These are phyloP conservation scores for Lasioglossum calceatum DNA, from an alignment of 2,888 invertebrate species.

Conservation along the genomic window DNA sequence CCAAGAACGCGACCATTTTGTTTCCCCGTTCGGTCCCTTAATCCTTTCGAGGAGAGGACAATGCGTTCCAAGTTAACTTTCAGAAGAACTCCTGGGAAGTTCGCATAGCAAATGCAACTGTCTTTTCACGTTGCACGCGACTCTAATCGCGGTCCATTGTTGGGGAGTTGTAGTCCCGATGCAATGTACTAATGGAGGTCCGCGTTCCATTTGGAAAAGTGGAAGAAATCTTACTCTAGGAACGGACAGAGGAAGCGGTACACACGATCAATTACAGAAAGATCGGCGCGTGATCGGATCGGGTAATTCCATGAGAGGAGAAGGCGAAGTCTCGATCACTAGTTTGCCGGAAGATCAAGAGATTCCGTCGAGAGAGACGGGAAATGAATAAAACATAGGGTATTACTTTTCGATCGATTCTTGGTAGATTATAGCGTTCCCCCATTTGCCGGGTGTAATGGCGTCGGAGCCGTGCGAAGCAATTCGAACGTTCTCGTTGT, in stretches of 20 bases:
- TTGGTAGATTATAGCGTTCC: constrained; percentile 47
- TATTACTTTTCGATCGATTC: constrained; percentile 50
- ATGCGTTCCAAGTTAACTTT: not conserved
- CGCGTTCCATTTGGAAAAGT: not conserved
- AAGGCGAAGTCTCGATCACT: constrained; percentile 21
- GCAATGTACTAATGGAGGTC: not conserved
- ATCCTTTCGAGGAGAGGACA: not conserved
- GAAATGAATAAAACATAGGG: constrained; percentile 60
- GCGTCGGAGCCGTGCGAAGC: constrained; percentile 40
- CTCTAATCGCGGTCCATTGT: not conserved
- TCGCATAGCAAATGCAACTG: not conserved
- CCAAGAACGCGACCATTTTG: not conserved
- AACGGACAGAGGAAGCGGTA: not conserved
- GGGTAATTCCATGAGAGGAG: constrained; percentile 24
- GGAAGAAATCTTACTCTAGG: not conserved
- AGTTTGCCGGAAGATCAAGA: constrained; percentile 48
- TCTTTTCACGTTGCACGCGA: not conserved
- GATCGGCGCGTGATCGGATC: not conserved
- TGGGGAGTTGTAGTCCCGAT: not conserved
- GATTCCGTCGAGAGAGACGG: constrained; percentile 19
- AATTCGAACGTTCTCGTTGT: constrained; percentile 43
- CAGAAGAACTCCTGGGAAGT: not conserved
- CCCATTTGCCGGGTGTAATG: constrained; percentile 43
- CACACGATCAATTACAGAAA: constrained; percentile 15
- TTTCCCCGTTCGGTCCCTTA: constrained; percentile 2